Percentiles rank a stretch among this genome's conserved stretches.
Evolutionary conservation across 2,888 invertebrate species (phyloP).

Genomic region (Euplagia quadripunctaria): DNA sequence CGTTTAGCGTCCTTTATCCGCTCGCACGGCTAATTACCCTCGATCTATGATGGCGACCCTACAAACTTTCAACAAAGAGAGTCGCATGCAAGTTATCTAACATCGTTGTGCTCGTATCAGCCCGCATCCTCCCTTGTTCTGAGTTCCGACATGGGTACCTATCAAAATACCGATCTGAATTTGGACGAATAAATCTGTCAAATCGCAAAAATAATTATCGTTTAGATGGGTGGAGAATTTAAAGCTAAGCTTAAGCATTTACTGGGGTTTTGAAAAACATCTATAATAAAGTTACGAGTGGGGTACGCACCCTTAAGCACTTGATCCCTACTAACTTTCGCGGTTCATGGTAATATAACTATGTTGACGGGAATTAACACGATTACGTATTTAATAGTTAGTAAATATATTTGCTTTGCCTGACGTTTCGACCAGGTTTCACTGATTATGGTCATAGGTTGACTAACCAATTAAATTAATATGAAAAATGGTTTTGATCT

Average conservation of each 20-base stretch:
- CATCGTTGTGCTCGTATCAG: conserved; percentile 39
- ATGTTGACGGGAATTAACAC: too few species aligned
- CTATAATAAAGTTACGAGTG: too few species aligned
- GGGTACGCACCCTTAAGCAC: too few species aligned
- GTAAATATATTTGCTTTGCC: too few species aligned
- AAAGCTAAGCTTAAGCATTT: neutral
- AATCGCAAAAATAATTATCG: neutral
- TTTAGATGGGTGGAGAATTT: neutral
- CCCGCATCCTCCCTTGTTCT: conserved; percentile 43
- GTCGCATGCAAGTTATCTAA: conserved; percentile 39
- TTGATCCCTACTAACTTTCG: too few species aligned
- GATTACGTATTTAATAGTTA: too few species aligned
- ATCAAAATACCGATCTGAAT: neutral
- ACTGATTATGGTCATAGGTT: too few species aligned
- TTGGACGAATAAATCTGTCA: neutral
- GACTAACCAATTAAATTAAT: too few species aligned
- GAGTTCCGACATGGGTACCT: conserved; percentile 10
- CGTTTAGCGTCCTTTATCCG: conserved; percentile 44
- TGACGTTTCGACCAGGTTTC: too few species aligned
- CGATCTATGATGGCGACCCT: conserved; percentile 45
- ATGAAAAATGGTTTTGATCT: too few species aligned
- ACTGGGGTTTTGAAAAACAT: neutral
- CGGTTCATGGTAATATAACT: too few species aligned
- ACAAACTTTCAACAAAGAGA: conserved; percentile 50
- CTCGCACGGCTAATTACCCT: conserved; percentile 48